These are phyloP conservation scores for Pipistrellus kuhlii DNA, from an alignment of 2,797 vertebrate species.

Conservation along the genomic window DNA sequence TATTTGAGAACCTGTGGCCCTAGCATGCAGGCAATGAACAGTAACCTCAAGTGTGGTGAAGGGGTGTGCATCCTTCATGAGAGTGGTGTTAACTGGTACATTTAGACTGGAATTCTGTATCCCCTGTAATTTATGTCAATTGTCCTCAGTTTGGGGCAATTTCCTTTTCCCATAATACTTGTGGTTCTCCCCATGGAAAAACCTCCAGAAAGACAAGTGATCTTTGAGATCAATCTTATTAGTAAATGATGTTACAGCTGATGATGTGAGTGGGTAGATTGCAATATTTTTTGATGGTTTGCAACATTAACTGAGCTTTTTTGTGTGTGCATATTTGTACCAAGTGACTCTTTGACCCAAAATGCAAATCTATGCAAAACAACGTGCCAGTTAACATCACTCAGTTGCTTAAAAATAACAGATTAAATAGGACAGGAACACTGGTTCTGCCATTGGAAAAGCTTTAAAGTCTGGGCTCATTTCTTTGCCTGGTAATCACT, in stretches of 20 bases:
- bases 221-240: constrained; percentile 9
- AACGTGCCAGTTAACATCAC: neutral
- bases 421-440: neutral
- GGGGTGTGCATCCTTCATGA: neutral
- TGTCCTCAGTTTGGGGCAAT: neutral
- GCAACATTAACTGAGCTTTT: neutral
- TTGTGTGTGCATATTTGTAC: constrained; percentile 6
- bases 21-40: neutral
- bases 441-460: neutral
- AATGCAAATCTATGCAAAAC: constrained; percentile 33
- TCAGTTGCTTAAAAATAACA: neutral
- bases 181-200: constrained; percentile 16
- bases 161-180: neutral
- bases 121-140: neutral
- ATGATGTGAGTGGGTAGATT: neutral
- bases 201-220: neutral
- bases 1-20: neutral
- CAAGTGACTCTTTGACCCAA: neutral
- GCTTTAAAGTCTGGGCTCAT: constrained; percentile 37
- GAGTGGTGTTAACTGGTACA: too few relatives aligned
- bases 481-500: constrained; percentile 39
- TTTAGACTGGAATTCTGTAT: neutral
- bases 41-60: neutral
- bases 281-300: neutral
- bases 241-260: neutral